Conservation (phyloP, 2,113 vertebrate genomes). For the Prochilodus magdalenae region DNA sequence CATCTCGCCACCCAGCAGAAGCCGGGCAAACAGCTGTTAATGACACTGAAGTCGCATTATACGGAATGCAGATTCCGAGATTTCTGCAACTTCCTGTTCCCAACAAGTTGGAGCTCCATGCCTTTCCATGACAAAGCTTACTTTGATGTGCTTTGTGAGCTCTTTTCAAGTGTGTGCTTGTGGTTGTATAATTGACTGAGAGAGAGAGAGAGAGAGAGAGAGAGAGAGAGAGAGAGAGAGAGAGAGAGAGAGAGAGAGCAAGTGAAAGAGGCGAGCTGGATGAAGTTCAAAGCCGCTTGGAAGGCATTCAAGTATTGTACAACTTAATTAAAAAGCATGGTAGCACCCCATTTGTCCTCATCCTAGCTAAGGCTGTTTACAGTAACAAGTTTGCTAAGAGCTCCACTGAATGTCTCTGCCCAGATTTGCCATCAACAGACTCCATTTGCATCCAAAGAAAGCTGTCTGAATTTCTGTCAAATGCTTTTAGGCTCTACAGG, state of each 20-base stretch:
- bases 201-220: conserved; percentile 21
- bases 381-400: conserved; percentile 26
- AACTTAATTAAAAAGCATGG: conserved; percentile 65
- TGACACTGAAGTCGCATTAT: conserved; percentile 8
- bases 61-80: neutral
- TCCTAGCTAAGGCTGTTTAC: conserved; percentile 42
- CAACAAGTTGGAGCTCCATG: conserved; percentile 20
- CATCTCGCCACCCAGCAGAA: neutral
- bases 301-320: conserved; percentile 62
- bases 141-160: conserved; percentile 35
- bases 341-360: conserved; percentile 45
- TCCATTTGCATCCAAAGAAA: neutral
- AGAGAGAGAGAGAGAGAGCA: neutral
- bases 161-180: conserved; percentile 49
- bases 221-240: neutral
- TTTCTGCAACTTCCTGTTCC: conserved; percentile 16
- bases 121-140: conserved; percentile 41
- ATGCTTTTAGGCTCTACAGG: no score
- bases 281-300: conserved; percentile 63
- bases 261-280: conserved; percentile 52
- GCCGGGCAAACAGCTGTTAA: conserved; percentile 24
- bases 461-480: neutral
- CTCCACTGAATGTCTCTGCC: conserved; percentile 21
- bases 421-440: neutral
- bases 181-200: conserved; percentile 57